phyloP scores from a whole-genome alignment of 2,797 vertebrate species.

The Hyperoplus immaculatus region DNA sequence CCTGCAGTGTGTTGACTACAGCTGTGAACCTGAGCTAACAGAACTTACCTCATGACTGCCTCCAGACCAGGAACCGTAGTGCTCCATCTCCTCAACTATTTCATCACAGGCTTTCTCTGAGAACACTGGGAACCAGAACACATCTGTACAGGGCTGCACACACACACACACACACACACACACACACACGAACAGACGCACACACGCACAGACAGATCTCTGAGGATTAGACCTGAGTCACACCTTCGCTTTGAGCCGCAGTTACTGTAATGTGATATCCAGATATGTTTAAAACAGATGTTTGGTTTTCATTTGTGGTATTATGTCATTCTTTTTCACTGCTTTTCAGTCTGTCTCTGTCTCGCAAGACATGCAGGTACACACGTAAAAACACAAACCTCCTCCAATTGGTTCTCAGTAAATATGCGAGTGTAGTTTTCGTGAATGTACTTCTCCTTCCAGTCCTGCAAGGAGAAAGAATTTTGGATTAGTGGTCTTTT shows the following conservation, averaged over 20 bases:
- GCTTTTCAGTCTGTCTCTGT: conserved; percentile 3
- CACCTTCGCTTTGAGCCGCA: conserved; percentile 33
- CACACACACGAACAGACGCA: conserved; percentile 11
- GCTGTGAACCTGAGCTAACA: conserved; percentile 24
- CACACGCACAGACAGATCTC: conserved; percentile 25
- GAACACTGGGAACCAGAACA: conserved; percentile 98
- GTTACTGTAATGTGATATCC: conserved; percentile 37
- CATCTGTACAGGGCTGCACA: conserved; percentile 95
- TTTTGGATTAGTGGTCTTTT: conserved; percentile 54
- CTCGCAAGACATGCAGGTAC: conserved; percentile 14
- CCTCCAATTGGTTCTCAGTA: conserved; percentile 92
- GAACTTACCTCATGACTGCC: conserved; percentile 92
- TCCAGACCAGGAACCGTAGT: conserved; percentile 96
- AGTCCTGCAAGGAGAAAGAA: conserved; percentile 88
- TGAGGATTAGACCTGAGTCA: conserved; percentile 46
- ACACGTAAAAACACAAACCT: conserved; percentile 83
- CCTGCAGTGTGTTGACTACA: conserved; percentile 9
- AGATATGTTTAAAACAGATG: conserved; percentile 65
- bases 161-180: conserved; percentile 44
- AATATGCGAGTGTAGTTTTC: conserved; percentile 95
- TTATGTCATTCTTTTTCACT: conserved; percentile 42
- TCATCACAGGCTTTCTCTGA: conserved; percentile 94
- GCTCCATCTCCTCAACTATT: conserved; percentile 96
- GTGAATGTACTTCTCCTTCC: conserved; percentile 97
- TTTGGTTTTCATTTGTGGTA: conserved; percentile 23